phyloP scores from a whole-genome alignment of 2,888 invertebrate genomes.

The Agelastica alni region DNA sequence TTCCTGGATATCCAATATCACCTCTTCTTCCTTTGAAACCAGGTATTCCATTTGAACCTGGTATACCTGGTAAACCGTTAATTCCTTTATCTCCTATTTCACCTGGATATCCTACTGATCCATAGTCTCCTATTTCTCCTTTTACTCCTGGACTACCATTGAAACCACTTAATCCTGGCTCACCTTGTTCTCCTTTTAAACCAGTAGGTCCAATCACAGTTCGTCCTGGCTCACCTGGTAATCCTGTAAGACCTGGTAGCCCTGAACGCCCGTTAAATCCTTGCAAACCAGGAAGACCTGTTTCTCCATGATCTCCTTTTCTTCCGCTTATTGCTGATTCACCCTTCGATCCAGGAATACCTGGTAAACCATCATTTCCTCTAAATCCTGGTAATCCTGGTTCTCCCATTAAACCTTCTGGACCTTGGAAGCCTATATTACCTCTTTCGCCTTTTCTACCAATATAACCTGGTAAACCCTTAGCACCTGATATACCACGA shows the following conservation, averaged over 20 bases:
- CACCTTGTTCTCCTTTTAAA: slow-evolving; percentile 58
- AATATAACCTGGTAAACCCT: slow-evolving; percentile 42
- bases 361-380: slow-evolving; percentile 56
- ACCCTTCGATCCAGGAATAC: slow-evolving; percentile 58
- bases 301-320: slow-evolving; percentile 63
- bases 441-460: slow-evolving; percentile 52
- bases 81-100: slow-evolving; percentile 55
- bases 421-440: slow-evolving; percentile 56
- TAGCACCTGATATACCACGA: slow-evolving; percentile 51
- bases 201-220: slow-evolving; percentile 64
- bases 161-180: slow-evolving; percentile 62
- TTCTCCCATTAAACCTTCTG: slow-evolving; percentile 38
- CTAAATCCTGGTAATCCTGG: slow-evolving; percentile 50
- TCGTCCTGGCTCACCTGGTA: slow-evolving; percentile 47
- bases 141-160: slow-evolving; percentile 66
- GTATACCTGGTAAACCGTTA: slow-evolving; percentile 60
- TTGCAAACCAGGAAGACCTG: slow-evolving; percentile 41
- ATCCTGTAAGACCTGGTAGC: slow-evolving; percentile 59
- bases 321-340: slow-evolving; percentile 66
- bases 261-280: slow-evolving; percentile 43
- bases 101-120: slow-evolving; percentile 58
- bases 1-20: slow-evolving; percentile 49
- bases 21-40: slow-evolving; percentile 63
- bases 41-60: slow-evolving; percentile 57
- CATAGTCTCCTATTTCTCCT: slow-evolving; percentile 65